Evolutionary conservation across 1,140 invertebrate species (phyloP).

Genomic region (Pachyrhynchus sulphureomaculatus): DNA sequence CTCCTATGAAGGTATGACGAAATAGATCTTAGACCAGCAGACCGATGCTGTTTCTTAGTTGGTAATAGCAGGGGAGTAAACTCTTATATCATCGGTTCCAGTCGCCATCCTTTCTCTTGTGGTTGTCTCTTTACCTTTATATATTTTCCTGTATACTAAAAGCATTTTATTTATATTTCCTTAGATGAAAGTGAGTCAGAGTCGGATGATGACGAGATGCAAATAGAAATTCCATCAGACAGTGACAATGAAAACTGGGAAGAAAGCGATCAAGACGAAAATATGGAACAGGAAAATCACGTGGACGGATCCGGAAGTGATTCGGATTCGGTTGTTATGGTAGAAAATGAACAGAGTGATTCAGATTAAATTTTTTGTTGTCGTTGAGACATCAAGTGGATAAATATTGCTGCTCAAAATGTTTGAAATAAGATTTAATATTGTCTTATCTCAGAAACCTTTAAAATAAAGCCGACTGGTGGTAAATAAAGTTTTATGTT

Average conservation of each 20-base stretch:
- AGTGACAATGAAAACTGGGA: conserved; percentile 51
- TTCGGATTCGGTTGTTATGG: conserved; percentile 22
- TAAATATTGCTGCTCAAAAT: neutral
- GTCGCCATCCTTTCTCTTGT: too few relatives aligned
- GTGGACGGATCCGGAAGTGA: neutral
- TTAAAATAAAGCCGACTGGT: too few relatives aligned
- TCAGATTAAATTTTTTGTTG: conserved; percentile 20
- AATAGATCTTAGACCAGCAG: too few relatives aligned
- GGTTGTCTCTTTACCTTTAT: too few relatives aligned
- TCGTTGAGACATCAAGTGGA: neutral
- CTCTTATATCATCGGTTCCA: too few relatives aligned
- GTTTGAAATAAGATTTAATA: neutral
- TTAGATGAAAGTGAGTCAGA: conserved; percentile 42
- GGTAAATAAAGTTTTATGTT: too few relatives aligned
- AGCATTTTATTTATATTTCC: too few relatives aligned
- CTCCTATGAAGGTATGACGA: too few relatives aligned
- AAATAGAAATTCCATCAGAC: conserved; percentile 37
- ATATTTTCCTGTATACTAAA: too few relatives aligned
- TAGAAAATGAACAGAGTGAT: conserved; percentile 12
- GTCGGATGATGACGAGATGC: conserved; percentile 39
- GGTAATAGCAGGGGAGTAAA: too few relatives aligned
- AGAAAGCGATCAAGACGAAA: conserved; percentile 33
- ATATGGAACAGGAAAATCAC: conserved; percentile 9
- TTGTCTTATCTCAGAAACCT: too few relatives aligned
- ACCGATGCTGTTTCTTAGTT: too few relatives aligned